Evolutionary conservation across 1,140 invertebrate species (phyloP).

Genomic region (Thaumetopoea pityocampa): DNA sequence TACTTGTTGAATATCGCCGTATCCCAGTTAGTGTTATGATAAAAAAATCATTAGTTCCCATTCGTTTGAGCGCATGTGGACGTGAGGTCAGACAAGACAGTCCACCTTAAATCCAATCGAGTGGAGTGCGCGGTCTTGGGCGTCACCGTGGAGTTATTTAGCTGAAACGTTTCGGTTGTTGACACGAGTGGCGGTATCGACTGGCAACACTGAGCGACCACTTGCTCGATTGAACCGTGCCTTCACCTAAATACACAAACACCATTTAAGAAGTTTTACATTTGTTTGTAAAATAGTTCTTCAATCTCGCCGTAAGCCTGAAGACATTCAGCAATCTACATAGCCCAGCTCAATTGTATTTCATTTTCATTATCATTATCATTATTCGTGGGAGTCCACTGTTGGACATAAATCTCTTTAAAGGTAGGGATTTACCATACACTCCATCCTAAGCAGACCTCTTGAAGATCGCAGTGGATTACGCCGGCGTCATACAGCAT

Average conservation of each 20-base stretch:
- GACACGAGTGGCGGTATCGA: slow-evolving; percentile 36
- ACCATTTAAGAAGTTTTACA: slow-evolving; percentile 4
- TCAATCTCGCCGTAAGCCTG: too few species aligned
- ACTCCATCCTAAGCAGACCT: too few species aligned
- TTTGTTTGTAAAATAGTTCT: too few species aligned
- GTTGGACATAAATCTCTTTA: too few species aligned
- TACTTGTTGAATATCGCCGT: slow-evolving; percentile 13
- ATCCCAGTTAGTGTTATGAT: slow-evolving; percentile 5
- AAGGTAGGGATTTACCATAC: too few species aligned
- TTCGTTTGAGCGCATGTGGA: slow-evolving; percentile 14
- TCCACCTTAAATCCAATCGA: slow-evolving; percentile 63
- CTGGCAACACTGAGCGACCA: slow-evolving; percentile 24
- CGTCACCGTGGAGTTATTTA: slow-evolving; percentile 51
- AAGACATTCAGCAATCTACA: background rate
- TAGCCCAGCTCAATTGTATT: too few species aligned
- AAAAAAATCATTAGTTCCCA: slow-evolving; percentile 10
- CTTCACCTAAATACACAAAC: slow-evolving; percentile 9
- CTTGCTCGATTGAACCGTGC: slow-evolving; percentile 11
- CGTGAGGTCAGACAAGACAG: slow-evolving; percentile 39
- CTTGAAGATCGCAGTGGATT: too few species aligned
- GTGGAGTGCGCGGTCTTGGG: slow-evolving; percentile 54
- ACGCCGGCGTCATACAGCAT: too few species aligned
- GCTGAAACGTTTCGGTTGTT: slow-evolving; percentile 63
- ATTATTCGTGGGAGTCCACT: too few species aligned
- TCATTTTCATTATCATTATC: too few species aligned